These are phyloP conservation scores for Callyntrura guangdongensis DNA, from an alignment of 2,888 invertebrate genomes.

Conservation along the genomic window DNA sequence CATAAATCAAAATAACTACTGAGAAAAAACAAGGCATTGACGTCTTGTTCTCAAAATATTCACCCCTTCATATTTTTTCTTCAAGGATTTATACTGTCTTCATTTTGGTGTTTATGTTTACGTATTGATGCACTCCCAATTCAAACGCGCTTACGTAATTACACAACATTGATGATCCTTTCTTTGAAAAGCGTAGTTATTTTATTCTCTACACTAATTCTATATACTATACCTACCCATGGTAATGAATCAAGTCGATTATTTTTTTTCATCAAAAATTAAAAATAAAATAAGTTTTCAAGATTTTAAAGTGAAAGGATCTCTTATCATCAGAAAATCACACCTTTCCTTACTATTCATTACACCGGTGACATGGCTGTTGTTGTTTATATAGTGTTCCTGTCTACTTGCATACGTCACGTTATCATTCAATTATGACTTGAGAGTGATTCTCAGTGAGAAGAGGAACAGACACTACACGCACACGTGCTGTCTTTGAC, in stretches of 20 bases:
- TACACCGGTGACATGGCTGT: conserved; percentile 25
- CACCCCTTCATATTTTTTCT: conserved; percentile 4
- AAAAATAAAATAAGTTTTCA: background rate
- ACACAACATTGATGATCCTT: no score
- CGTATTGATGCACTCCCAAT: no score
- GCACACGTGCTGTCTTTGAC: background rate
- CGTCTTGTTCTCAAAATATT: background rate
- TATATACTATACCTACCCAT: background rate
- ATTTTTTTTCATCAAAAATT: background rate
- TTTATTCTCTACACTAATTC: background rate
- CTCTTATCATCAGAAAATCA: background rate
- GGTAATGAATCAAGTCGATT: background rate
- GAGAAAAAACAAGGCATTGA: background rate
- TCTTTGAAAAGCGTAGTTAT: background rate
- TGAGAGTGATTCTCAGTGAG: background rate
- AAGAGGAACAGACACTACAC: background rate
- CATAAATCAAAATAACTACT: no score
- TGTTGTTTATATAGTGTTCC: background rate
- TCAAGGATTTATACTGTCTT: background rate
- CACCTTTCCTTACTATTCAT: conserved; percentile 12
- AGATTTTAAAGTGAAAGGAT: conserved; percentile 19
- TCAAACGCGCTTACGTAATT: no score
- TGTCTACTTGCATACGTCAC: background rate
- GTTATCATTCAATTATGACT: conserved; percentile 46
- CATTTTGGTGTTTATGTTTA: background rate